These are phyloP conservation scores for Bacillus rossius DNA, from an alignment of 1,140 invertebrate genomes.

Conservation along the genomic window DNA sequence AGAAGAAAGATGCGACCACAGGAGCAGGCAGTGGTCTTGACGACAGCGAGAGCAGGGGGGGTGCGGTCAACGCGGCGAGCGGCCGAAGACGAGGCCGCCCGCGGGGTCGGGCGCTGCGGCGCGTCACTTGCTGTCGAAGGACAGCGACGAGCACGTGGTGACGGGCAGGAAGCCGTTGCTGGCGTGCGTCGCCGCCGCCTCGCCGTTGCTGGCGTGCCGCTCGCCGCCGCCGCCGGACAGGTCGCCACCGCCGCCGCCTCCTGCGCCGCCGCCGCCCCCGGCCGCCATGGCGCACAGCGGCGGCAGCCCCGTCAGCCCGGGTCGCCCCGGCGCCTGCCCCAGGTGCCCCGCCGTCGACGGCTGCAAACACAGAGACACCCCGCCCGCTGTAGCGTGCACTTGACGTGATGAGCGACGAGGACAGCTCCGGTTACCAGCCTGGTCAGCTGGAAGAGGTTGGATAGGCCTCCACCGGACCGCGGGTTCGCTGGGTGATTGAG, in stretches of 20 bases:
- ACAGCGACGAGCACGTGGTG: neutral
- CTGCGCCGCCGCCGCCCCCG: neutral
- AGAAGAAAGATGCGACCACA: too few species aligned
- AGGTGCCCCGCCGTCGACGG: neutral
- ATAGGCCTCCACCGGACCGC: too few species aligned
- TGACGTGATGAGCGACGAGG: too few species aligned
- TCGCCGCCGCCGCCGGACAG: neutral
- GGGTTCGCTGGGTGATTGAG: too few species aligned
- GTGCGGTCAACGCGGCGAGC: too few species aligned
- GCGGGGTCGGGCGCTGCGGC: neutral
- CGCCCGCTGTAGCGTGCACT: too few species aligned
- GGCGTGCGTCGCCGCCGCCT: neutral
- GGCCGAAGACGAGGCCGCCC: too few species aligned
- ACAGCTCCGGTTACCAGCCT: too few species aligned
- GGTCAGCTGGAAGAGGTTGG: too few species aligned
- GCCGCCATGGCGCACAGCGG: conserved; percentile 1
- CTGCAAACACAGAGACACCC: neutral
- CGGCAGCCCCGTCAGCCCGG: neutral
- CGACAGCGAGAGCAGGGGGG: too few species aligned
- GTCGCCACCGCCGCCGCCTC: neutral
- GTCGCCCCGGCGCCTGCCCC: neutral
- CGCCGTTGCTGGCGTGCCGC: neutral
- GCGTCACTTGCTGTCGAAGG: conserved; percentile 2
- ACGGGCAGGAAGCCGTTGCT: conserved; percentile 5
- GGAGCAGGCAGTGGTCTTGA: too few species aligned